Evolutionary conservation across 2,888 invertebrate genomes (phyloP).

Genomic region (Ophion ventricosus): DNA sequence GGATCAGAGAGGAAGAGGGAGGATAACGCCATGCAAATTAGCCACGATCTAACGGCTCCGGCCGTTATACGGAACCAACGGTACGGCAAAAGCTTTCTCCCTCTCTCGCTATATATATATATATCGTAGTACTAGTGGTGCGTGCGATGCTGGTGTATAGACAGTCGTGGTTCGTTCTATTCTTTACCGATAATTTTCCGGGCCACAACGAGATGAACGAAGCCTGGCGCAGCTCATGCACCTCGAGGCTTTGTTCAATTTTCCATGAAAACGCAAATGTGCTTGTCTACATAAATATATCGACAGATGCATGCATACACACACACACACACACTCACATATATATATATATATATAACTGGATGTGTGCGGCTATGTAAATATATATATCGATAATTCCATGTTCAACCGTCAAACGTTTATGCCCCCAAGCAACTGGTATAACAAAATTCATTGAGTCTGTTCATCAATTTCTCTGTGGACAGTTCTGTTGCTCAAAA

Average conservation of each 20-base stretch:
- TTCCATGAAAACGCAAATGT: constrained; percentile 58
- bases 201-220: constrained; percentile 59
- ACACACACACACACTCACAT: too few species aligned
- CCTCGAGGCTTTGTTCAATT: constrained; percentile 64
- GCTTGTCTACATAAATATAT: constrained; percentile 3
- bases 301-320: neutral
- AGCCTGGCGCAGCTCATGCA: constrained; percentile 26
- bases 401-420: neutral
- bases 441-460: neutral
- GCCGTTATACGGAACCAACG: constrained; percentile 40
- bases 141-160: constrained; percentile 33
- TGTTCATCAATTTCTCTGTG: neutral
- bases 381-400: neutral
- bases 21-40: constrained; percentile 66
- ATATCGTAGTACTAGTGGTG: constrained; percentile 9
- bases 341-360: neutral
- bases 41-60: constrained; percentile 44
- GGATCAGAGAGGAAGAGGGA: constrained; percentile 25
- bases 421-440: neutral
- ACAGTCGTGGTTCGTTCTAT: constrained; percentile 50
- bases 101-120: constrained; percentile 13
- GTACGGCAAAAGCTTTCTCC: constrained; percentile 32
- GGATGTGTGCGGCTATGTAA: neutral
- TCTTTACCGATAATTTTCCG: constrained; percentile 64
- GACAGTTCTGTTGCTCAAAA: neutral